phyloP scores from a whole-genome alignment of 2,888 invertebrate genomes.

The Troglohyphantes excavatus region DNA sequence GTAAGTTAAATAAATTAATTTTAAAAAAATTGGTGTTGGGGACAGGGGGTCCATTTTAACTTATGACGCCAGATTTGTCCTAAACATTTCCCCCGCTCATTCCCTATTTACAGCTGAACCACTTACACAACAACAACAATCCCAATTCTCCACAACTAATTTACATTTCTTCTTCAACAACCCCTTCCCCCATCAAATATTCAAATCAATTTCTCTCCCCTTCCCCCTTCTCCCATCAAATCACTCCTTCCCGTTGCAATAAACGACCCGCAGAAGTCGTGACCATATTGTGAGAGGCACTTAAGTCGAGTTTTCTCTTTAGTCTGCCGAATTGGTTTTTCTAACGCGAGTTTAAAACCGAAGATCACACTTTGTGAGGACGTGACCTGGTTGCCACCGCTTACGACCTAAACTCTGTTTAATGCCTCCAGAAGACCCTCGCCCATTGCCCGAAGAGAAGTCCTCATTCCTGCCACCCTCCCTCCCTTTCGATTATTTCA shows the following conservation, averaged over 20 bases:
- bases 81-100: too few species aligned
- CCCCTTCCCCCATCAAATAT: not conserved
- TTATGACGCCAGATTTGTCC: too few species aligned
- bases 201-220: not conserved
- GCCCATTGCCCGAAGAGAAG: conserved; percentile 7
- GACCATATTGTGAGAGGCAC: conserved; percentile 74
- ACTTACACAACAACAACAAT: too few species aligned
- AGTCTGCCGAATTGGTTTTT: conserved; percentile 62
- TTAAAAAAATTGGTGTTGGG: too few species aligned
- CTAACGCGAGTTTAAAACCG: conserved; percentile 78
- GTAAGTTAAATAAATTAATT: too few species aligned
- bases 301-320: conserved; percentile 69
- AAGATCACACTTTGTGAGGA: conserved; percentile 74
- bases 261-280: conserved; percentile 56
- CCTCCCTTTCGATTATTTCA: conserved; percentile 41
- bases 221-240: not conserved
- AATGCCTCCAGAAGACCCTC: conserved; percentile 51
- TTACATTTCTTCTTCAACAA: not conserved
- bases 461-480: conserved; percentile 36
- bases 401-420: conserved; percentile 69
- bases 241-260: conserved; percentile 12
- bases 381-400: conserved; percentile 59
- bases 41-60: too few species aligned
- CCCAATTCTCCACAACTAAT: not conserved
- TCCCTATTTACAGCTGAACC: too few species aligned